Evolutionary conservation across 2,113 vertebrate species (phyloP).

Genomic region (Siniperca chuatsi): DNA sequence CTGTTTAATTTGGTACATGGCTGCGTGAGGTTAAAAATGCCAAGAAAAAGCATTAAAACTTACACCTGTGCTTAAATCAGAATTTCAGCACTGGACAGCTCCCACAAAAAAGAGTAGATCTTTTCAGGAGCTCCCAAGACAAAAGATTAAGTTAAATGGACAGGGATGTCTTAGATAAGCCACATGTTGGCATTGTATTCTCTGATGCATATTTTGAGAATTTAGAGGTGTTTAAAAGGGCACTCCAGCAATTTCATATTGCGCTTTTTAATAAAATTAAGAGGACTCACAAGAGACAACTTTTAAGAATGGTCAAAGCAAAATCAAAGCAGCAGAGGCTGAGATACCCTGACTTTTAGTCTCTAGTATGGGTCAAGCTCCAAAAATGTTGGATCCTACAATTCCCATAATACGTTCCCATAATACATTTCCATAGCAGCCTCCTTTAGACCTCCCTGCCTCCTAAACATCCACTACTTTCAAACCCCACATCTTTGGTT

Average conservation of each 20-base stretch:
- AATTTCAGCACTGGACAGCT: slow-evolving; percentile 61
- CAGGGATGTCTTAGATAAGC: too few species aligned
- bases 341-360: background rate
- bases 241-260: background rate
- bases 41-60: background rate
- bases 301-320: background rate
- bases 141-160: background rate
- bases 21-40: background rate
- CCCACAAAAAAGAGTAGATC: background rate
- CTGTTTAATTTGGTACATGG: slow-evolving; percentile 20
- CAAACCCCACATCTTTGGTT: background rate
- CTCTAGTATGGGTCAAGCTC: background rate
- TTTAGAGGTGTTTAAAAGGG: background rate
- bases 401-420: slow-evolving; percentile 6
- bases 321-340: background rate
- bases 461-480: background rate
- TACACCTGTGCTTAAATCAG: background rate
- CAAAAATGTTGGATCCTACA: background rate
- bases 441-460: background rate
- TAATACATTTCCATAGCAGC: background rate
- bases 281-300: background rate
- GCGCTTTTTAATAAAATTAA: background rate
- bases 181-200: background rate
- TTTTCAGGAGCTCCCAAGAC: slow-evolving; percentile 30
- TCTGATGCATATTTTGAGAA: background rate